Percentiles rank a stretch among this genome's conserved stretches.
Evolutionary conservation across 2,113 vertebrate genomes (phyloP).

Genomic region (Podarcis muralis): DNA sequence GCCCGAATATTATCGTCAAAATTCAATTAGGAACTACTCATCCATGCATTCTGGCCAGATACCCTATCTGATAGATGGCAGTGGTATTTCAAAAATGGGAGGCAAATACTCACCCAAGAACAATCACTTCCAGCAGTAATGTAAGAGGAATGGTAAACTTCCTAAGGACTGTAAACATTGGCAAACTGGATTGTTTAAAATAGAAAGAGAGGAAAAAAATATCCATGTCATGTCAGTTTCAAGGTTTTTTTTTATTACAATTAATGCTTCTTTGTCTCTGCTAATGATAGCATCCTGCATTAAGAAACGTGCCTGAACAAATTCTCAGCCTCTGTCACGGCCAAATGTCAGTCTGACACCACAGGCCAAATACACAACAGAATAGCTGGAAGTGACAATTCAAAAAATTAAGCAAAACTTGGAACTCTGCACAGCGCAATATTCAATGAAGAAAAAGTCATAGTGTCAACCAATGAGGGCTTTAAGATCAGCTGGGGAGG

Average conservation of each 20-base stretch:
- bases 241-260: background rate
- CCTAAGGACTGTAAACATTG: constrained; percentile 94
- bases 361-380: constrained; percentile 19
- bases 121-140: constrained; percentile 85
- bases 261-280: constrained; percentile 45
- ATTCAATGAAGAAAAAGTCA: background rate
- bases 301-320: constrained; percentile 29
- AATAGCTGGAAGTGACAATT: background rate
- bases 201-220: background rate
- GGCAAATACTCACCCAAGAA: constrained; percentile 82
- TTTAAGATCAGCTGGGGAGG: too few relatives aligned
- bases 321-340: background rate
- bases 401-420: background rate
- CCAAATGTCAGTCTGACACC: constrained; percentile 47
- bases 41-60: background rate
- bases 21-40: background rate
- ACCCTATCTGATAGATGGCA: constrained; percentile 10
- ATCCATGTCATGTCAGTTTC: constrained; percentile 35
- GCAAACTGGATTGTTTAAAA: constrained; percentile 80
- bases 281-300: constrained; percentile 26
- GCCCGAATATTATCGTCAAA: background rate
- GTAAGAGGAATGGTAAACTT: constrained; percentile 95
- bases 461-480: too few relatives aligned
- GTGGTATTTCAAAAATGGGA: constrained; percentile 30
- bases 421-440: background rate